These are phyloP conservation scores for Myrmecobius fasciatus DNA, from an alignment of 2,113 vertebrate genomes.

Conservation along the genomic window DNA sequence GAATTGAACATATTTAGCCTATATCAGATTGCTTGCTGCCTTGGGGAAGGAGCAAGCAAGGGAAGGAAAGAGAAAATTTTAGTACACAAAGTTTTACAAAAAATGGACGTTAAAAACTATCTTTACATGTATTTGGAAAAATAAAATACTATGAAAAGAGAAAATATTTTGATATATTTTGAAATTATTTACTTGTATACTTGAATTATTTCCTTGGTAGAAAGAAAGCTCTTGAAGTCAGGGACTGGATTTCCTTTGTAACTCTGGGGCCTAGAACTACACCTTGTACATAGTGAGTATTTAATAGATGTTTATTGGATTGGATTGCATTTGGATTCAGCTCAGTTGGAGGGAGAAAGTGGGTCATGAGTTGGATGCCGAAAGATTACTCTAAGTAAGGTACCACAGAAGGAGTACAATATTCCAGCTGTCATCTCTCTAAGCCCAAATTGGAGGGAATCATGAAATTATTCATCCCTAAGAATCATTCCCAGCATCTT, in stretches of 20 bases:
- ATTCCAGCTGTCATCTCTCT: background rate
- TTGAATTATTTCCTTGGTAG: background rate
- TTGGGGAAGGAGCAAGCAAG: no score
- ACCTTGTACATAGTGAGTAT: background rate
- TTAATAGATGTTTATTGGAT: background rate
- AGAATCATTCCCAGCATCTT: constrained; percentile 66
- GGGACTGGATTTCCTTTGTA: background rate
- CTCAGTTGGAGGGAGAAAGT: background rate
- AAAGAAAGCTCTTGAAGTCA: background rate
- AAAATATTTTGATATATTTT: background rate
- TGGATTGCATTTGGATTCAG: background rate
- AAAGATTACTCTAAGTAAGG: background rate
- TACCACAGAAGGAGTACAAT: background rate
- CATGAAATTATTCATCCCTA: background rate
- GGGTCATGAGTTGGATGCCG: background rate
- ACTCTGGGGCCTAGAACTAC: background rate
- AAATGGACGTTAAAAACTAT: no score
- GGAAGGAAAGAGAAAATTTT: no score
- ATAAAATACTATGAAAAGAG: no score
- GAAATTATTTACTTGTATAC: background rate
- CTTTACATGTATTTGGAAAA: no score
- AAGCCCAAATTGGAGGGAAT: constrained; percentile 46
- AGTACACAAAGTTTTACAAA: no score
- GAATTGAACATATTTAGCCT: no score
- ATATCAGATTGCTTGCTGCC: no score